Evolutionary conservation across 2,113 vertebrate species (phyloP).

Genomic region (Vidua macroura): DNA sequence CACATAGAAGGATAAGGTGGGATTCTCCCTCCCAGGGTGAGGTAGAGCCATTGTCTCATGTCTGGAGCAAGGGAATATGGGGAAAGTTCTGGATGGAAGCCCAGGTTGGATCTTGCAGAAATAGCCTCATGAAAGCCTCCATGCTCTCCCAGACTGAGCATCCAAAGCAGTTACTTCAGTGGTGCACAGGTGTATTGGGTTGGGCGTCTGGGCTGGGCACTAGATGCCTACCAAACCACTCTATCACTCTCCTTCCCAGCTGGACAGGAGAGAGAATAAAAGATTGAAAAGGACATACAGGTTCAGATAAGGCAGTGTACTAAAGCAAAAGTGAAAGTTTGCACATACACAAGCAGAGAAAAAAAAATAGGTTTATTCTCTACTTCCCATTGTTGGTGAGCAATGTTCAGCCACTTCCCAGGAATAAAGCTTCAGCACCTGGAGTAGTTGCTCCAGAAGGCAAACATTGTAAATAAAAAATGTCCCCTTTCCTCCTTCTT

Average conservation of each 20-base stretch:
- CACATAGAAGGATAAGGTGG: background rate
- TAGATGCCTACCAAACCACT: background rate
- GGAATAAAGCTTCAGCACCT: background rate
- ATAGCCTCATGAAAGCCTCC: rapidly evolving
- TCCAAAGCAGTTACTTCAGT: rapidly evolving
- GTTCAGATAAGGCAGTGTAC: background rate
- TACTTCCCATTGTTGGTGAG: background rate
- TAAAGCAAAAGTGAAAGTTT: background rate
- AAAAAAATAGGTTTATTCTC: background rate
- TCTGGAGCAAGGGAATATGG: background rate
- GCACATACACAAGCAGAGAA: background rate
- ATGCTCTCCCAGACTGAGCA: background rate
- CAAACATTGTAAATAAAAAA: background rate
- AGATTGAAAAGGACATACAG: background rate
- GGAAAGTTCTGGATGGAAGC: background rate
- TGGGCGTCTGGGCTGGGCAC: background rate
- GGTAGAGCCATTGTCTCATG: background rate
- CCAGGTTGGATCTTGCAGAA: background rate
- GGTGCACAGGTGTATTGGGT: background rate
- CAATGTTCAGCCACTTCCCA: rapidly evolving
- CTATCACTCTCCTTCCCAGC: background rate
- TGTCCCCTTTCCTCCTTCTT: background rate
- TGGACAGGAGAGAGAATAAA: background rate
- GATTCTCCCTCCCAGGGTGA: background rate
- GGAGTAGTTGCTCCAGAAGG: background rate